Evolutionary conservation across 2,888 invertebrate species (phyloP), one percentile per base, ranked within the genome.

Genomic region (Ophion ventricosus): DNA sequence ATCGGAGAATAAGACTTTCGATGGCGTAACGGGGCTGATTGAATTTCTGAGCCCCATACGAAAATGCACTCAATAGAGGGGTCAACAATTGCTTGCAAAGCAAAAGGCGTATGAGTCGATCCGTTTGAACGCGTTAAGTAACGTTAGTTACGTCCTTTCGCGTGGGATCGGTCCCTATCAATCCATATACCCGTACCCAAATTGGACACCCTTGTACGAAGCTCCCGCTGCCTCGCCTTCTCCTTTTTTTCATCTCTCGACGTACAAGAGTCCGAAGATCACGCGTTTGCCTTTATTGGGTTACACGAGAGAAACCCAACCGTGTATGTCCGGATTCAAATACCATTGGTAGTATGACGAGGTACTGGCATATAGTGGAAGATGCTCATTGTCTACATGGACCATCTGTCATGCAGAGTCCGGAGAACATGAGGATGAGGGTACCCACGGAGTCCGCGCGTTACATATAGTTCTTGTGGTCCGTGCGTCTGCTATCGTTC

Each of bases 381-480:
- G 17, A 72, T 82, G 56, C 76, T 89, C 91, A 92, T 92, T 91
- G 91, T 92, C 90, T 89, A 88, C 84, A 81, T 83, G 78, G 90
- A 91, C 73, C 92, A 92, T 92, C 92, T 91, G 92, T 92, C 90
- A 89, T 78, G 80, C 73, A 54, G 82, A 83, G 86, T 59, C 81
- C 14, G 59, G 61, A 61, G 59, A 59, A 80, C 69, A 25, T 76
- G 83, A 82, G 70, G 69, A 2, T 14, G 17, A 25, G 40, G 70
- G 61, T 63, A 57, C 69, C 66, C 56, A 57, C 78, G 56, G 78
- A 80, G 26, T 29, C 66, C 8, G 35, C n/a, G 64, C 61, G 20
- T 23, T 29, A 29, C 49, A 56, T 11, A 5, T 29, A 49, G 40
- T 26, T 7, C 8, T 80, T 40, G 80, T 54, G 79, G 72, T 79